A percentile compares a stretch with the other conserved stretches of the same genome.
phyloP scores from a whole-genome alignment of 2,888 invertebrate genomes.

The Artemia sinica region DNA sequence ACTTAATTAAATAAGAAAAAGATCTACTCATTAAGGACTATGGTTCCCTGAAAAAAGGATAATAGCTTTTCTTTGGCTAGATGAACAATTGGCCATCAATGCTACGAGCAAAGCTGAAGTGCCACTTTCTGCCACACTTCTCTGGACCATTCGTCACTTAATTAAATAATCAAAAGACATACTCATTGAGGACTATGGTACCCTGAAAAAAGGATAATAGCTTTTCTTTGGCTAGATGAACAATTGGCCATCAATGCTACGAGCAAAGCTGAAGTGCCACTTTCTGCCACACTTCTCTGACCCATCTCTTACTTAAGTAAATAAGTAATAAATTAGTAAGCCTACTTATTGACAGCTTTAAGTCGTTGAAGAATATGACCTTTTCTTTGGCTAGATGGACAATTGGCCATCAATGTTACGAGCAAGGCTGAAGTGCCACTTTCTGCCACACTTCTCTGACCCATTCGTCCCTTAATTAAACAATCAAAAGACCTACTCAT shows the following conservation, averaged over 20 bases:
- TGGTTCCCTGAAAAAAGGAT: slow-evolving; percentile 55
- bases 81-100: not conserved
- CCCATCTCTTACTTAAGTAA: slow-evolving; percentile 13
- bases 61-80: slow-evolving; percentile 39
- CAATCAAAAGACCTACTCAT: slow-evolving; percentile 32
- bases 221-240: slow-evolving; percentile 35
- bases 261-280: not conserved
- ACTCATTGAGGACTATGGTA: slow-evolving; percentile 52
- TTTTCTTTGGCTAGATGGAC: slow-evolving; percentile 32
- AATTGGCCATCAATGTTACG: not conserved
- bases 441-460: not conserved
- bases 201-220: slow-evolving; percentile 51
- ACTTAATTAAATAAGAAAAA: slow-evolving; percentile 47
- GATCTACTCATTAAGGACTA: slow-evolving; percentile 44
- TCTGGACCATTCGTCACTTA: slow-evolving; percentile 34
- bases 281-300: not conserved
- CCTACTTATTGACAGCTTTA: slow-evolving; percentile 47
- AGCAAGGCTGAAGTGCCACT: not conserved
- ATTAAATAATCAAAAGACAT: slow-evolving; percentile 30
- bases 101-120: not conserved
- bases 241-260: not conserved
- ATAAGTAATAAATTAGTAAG: not conserved
- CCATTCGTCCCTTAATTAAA: slow-evolving; percentile 39
- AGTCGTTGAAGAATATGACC: slow-evolving; percentile 53
- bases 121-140: not conserved